Conservation (phyloP, 2,888 invertebrate species). For the Helleia helle region DNA sequence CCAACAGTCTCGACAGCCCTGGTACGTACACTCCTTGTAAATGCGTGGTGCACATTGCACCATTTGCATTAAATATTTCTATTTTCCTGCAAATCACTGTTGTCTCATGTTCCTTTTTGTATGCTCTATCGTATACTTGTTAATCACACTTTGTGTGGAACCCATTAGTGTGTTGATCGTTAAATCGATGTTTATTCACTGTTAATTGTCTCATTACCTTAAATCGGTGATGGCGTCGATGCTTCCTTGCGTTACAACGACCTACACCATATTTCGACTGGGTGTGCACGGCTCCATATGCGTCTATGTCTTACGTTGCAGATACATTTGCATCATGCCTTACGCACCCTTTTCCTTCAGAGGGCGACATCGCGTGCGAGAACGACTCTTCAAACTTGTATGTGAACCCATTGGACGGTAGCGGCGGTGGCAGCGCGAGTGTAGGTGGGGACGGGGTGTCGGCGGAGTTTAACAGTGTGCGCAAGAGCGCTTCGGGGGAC, state of each 20-base stretch:
- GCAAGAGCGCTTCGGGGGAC: slow-evolving; percentile 87
- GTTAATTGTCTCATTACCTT: too few species aligned
- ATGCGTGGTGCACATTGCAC: slow-evolving; percentile 8
- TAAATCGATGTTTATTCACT: not conserved
- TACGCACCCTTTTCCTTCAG: slow-evolving; percentile 94
- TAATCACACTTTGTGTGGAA: slow-evolving; percentile 5
- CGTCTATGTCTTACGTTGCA: slow-evolving; percentile 80
- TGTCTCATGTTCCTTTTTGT: too few species aligned
- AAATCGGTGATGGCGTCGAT: slow-evolving; percentile 1
- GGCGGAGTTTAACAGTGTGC: slow-evolving; percentile 75
- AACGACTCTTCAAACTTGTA: slow-evolving; percentile 88
- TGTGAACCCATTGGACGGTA: slow-evolving; percentile 88
- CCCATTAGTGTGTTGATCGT: slow-evolving; percentile 1
- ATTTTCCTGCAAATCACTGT: too few species aligned
- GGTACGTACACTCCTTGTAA: slow-evolving; percentile 44
- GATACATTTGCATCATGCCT: slow-evolving; percentile 98
- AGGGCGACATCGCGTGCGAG: slow-evolving; percentile 82
- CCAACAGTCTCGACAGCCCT: slow-evolving; percentile 68
- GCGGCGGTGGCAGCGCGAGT: slow-evolving; percentile 56
- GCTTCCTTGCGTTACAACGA: slow-evolving; percentile 22
- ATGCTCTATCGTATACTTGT: slow-evolving; percentile 1
- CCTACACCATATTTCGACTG: slow-evolving; percentile 30
- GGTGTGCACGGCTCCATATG: slow-evolving; percentile 57
- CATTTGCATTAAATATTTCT: not conserved
- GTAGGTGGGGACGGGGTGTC: slow-evolving; percentile 29